These are phyloP conservation scores for Anoplolepis gracilipes DNA, from an alignment of 1,140 invertebrate genomes.

Conservation along the genomic window DNA sequence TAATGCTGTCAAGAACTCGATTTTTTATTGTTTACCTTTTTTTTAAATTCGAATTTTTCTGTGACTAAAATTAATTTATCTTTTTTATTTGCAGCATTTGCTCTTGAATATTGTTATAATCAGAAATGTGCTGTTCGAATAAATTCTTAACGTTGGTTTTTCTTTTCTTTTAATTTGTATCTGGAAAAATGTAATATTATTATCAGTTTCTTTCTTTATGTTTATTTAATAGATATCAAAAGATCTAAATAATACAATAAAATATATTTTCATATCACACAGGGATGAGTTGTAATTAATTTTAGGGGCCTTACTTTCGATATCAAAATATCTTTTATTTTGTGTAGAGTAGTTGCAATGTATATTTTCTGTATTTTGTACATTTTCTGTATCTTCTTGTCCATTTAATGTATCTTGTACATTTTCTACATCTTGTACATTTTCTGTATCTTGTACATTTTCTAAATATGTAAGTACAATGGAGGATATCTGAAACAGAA, in stretches of 20 bases:
- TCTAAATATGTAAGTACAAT: not conserved
- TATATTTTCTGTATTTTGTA: no score
- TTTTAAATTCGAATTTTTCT: not conserved
- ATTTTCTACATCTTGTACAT: no score
- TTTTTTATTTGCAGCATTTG: not conserved
- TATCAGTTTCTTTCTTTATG: not conserved
- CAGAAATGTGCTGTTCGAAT: not conserved
- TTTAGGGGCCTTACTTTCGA: no score
- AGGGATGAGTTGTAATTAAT: no score
- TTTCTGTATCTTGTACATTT: conserved; percentile 11
- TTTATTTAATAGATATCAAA: no score
- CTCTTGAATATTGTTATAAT: not conserved
- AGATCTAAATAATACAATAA: no score
- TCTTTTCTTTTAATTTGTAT: not conserved
- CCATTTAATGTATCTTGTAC: no score
- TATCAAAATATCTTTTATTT: no score
- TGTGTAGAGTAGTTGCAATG: no score
- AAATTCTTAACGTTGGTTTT: not conserved
- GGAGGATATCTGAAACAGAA: not conserved
- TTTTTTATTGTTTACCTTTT: not conserved
- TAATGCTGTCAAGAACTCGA: not conserved
- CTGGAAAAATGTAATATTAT: conserved; percentile 10
- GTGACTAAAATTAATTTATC: not conserved
- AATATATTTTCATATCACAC: no score
- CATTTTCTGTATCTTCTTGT: no score